Percentiles rank a stretch among this genome's conserved stretches.
phyloP scores from a whole-genome alignment of 2,888 invertebrate species.

The Lamellibrachia satsuma region DNA sequence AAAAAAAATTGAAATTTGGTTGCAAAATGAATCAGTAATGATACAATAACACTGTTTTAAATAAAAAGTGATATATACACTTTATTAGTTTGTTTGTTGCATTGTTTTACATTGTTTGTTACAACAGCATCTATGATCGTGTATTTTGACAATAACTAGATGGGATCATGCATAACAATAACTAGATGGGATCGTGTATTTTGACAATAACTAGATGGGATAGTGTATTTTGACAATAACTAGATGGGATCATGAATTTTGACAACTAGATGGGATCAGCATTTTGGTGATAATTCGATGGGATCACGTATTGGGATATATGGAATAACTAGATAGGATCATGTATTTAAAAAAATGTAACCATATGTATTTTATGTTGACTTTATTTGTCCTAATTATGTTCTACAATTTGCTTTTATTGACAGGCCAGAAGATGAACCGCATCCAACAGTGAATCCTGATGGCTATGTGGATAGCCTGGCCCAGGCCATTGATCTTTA shows the following conservation, averaged over 20 bases:
- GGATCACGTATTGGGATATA: background rate
- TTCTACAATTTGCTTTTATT: constrained; percentile 33
- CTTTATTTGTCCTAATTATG: background rate
- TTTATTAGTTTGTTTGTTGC: background rate
- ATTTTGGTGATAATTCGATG: too few species aligned
- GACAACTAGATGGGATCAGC: background rate
- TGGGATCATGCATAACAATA: background rate
- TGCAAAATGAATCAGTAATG: background rate
- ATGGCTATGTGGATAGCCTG: constrained; percentile 69
- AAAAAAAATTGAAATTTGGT: too few species aligned
- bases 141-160: background rate
- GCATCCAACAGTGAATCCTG: constrained; percentile 68
- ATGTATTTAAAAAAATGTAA: background rate
- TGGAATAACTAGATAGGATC: background rate
- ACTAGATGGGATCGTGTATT: background rate
- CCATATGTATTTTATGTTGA: background rate
- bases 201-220: too few species aligned
- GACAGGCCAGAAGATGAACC: constrained; percentile 67
- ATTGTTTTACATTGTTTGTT: background rate
- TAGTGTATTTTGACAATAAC: too few species aligned
- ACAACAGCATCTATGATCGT: background rate
- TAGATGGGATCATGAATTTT: background rate
- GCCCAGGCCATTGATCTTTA: constrained; percentile 66
- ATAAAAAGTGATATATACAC: background rate
- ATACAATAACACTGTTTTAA: too few species aligned